Conservation (phyloP, 1,140 invertebrate species). For the Acromyrmex heyeri region DNA sequence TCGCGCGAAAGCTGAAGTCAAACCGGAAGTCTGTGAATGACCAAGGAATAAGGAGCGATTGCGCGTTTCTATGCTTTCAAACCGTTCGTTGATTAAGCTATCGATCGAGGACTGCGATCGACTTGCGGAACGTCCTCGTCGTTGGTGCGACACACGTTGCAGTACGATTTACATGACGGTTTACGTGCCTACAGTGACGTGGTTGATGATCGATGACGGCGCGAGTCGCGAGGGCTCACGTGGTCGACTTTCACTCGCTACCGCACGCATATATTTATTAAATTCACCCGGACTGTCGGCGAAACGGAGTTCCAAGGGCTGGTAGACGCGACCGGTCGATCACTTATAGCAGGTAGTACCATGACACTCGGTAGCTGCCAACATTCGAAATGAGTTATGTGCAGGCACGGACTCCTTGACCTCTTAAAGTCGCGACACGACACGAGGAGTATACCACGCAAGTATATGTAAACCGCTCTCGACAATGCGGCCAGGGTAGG, state of each 20-base stretch:
- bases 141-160: neutral
- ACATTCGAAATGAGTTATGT: slow-evolving; percentile 42
- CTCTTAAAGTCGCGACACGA: slow-evolving; percentile 39
- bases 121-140: neutral
- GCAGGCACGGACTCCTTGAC: slow-evolving; percentile 44
- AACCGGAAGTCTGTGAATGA: neutral
- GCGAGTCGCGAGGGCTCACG: slow-evolving; percentile 38
- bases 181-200: slow-evolving; percentile 22
- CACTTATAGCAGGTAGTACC: slow-evolving; percentile 39
- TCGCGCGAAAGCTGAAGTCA: neutral
- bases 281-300: slow-evolving; percentile 27
- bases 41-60: neutral
- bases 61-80: neutral
- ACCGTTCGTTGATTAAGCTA: neutral
- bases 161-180: slow-evolving; percentile 7
- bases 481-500: neutral
- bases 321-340: slow-evolving; percentile 32
- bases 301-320: slow-evolving; percentile 18
- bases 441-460: slow-evolving; percentile 31
- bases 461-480: slow-evolving; percentile 42
- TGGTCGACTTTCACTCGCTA: slow-evolving; percentile 37
- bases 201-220: slow-evolving; percentile 46
- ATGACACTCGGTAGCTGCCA: slow-evolving; percentile 32
- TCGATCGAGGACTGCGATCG: neutral
- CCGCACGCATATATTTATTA: slow-evolving; percentile 33